These are phyloP conservation scores for Rhingia rostrata DNA, from an alignment of 2,888 invertebrate genomes.

Conservation along the genomic window DNA sequence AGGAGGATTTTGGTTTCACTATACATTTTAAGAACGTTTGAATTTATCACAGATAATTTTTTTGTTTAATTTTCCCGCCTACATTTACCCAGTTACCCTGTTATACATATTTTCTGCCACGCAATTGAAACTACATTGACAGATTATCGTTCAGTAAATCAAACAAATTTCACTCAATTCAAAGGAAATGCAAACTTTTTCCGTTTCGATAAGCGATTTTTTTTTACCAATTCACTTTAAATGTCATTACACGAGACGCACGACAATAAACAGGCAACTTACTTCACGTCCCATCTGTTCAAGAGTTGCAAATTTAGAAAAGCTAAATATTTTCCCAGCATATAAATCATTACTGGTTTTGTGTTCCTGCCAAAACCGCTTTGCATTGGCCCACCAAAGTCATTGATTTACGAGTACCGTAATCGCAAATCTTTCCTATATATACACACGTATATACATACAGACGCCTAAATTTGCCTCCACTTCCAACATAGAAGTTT, in stretches of 20 bases:
- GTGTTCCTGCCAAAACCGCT: constrained; percentile 69
- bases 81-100: no score
- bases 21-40: no score
- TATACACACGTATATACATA: background rate
- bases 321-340: constrained; percentile 60
- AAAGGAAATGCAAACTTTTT: background rate
- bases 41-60: no score
- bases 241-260: constrained; percentile 45
- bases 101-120: no score
- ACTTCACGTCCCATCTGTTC: constrained; percentile 65
- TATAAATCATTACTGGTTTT: constrained; percentile 72
- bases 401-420: constrained; percentile 68
- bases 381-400: constrained; percentile 47
- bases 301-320: constrained; percentile 63
- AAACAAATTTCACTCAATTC: background rate
- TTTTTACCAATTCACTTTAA: constrained; percentile 51
- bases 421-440: constrained; percentile 58
- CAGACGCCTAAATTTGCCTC: constrained; percentile 3
- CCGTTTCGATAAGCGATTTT: constrained; percentile 21
- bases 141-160: background rate
- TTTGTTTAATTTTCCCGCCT: no score
- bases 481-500: background rate
- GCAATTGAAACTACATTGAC: no score
- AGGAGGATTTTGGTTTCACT: no score
- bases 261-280: constrained; percentile 57